Evolutionary conservation across 37 sponge, comb jelly and placozoan species (phyloP).

Genomic region (Cladorhizidae sp.): DNA sequence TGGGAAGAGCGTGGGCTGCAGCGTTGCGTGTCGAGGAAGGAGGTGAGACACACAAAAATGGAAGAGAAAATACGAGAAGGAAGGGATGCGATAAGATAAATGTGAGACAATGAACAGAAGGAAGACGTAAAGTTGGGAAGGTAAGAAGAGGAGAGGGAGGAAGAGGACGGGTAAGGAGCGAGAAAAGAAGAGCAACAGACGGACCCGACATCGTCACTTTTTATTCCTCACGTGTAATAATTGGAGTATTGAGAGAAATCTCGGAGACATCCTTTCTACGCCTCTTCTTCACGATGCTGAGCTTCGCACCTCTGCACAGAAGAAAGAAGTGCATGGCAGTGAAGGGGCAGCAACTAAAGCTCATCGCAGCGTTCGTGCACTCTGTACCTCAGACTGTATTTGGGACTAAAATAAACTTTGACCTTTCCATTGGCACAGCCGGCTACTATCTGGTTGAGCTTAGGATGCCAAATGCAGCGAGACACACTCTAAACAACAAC

Average conservation of each 20-base stretch:
- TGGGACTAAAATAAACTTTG: slow-evolving; percentile 72
- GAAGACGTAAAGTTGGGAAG: not conserved
- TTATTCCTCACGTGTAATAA: slow-evolving; percentile 48
- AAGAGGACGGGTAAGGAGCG: not conserved
- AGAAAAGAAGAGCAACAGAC: not conserved
- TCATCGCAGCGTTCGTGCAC: not conserved
- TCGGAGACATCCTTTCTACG: slow-evolving; percentile 29
- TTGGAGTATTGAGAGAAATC: slow-evolving; percentile 18
- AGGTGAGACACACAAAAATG: not conserved
- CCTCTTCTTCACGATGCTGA: slow-evolving; percentile 67
- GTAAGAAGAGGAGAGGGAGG: not conserved
- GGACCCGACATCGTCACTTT: not conserved
- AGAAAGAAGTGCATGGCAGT: not conserved
- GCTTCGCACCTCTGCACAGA: slow-evolving; percentile 63
- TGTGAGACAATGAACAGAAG: not conserved
- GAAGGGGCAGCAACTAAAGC: not conserved
- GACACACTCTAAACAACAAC: slow-evolving; percentile 69
- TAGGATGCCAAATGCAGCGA: slow-evolving; percentile 89
- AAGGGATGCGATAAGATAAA: not conserved
- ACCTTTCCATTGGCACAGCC: slow-evolving; percentile 82
- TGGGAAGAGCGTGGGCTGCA: slow-evolving; percentile 85
- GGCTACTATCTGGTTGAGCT: slow-evolving; percentile 89
- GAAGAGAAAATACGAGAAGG: not conserved
- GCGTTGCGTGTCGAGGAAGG: not conserved
- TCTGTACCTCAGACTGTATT: slow-evolving; percentile 64